A percentile compares a stretch with the other conserved stretches of the same genome.
phyloP scores from a whole-genome alignment of 2,888 invertebrate genomes.

The Elmis aenea region DNA sequence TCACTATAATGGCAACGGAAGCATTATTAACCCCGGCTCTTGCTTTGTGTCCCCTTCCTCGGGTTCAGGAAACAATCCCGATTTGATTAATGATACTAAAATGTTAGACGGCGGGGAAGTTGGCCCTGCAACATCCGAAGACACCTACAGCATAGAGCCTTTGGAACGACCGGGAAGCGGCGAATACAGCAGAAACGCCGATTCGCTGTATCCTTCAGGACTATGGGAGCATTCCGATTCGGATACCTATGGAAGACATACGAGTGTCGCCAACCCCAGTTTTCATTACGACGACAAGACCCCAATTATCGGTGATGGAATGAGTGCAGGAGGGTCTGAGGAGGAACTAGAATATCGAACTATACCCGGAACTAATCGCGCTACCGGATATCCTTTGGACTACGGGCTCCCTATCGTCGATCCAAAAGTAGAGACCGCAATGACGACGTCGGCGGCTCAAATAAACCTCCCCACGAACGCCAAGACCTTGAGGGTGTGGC shows the following conservation, averaged over 20 bases:
- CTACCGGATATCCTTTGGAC: constrained; percentile 65
- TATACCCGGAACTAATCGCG: constrained; percentile 19
- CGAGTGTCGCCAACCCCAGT: constrained; percentile 52
- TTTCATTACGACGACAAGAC: constrained; percentile 67
- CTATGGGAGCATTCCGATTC: constrained; percentile 62
- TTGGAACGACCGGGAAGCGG: constrained; percentile 61
- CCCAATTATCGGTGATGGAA: constrained; percentile 64
- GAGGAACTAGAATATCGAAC: constrained; percentile 62
- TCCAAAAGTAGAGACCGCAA: constrained; percentile 35
- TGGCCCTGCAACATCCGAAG: constrained; percentile 30
- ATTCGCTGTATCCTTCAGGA: constrained; percentile 74
- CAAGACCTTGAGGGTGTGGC: constrained; percentile 83
- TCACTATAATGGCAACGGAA: constrained; percentile 64
- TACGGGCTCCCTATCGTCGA: constrained; percentile 70
- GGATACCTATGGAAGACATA: constrained; percentile 51
- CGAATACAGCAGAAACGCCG: constrained; percentile 72
- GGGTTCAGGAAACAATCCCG: constrained; percentile 74
- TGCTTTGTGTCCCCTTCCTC: constrained; percentile 71
- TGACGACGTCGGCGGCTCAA: constrained; percentile 45
- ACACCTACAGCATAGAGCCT: constrained; percentile 37
- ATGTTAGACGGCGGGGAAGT: constrained; percentile 56
- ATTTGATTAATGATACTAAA: constrained; percentile 78
- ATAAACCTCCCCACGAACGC: constrained; percentile 55
- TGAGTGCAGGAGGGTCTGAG: constrained; percentile 55
- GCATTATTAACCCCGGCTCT: constrained; percentile 58